Conservation (phyloP, 2,113 vertebrate species). For the Xenopus laevis region DNA sequence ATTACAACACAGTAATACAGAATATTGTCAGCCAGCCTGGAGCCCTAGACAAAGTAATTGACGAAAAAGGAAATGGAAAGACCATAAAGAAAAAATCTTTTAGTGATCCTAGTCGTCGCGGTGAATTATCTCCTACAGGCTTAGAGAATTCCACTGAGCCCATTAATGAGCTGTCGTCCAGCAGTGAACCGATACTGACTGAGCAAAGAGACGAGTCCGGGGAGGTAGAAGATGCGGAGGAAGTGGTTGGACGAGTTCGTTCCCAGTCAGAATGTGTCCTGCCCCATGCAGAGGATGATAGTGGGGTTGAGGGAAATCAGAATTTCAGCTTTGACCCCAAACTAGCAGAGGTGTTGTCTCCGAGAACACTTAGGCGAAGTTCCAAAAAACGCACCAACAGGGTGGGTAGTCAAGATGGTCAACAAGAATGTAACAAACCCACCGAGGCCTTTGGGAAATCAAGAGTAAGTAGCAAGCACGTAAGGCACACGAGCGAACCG, state of each 20-base stretch:
- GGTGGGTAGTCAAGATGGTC: conserved; percentile 60
- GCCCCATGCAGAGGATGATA: conserved; percentile 48
- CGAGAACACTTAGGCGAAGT: conserved; percentile 71
- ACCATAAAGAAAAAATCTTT: conserved; percentile 93
- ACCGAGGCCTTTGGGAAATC: conserved; percentile 52
- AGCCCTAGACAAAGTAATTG: conserved; percentile 79
- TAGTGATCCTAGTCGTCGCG: conserved; percentile 91
- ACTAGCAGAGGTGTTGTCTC: conserved; percentile 72
- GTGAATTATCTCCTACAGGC: conserved; percentile 63
- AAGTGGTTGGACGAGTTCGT: conserved; percentile 50
- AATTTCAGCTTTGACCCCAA: conserved; percentile 76
- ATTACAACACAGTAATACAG: conserved; percentile 85
- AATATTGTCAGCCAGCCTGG: conserved; percentile 88
- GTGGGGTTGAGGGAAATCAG: conserved; percentile 35
- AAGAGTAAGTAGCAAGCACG: conserved; percentile 65
- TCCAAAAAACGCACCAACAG: conserved; percentile 80
- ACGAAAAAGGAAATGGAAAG: conserved; percentile 83
- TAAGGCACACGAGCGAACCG: conserved; percentile 85
- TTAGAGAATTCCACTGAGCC: conserved; percentile 74
- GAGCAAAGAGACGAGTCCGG: conserved; percentile 68
- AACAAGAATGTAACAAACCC: conserved; percentile 43
- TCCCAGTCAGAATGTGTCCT: conserved; percentile 65
- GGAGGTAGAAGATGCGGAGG: conserved; percentile 56
- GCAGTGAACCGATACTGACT: conserved; percentile 88
- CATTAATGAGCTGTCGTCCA: conserved; percentile 84